Conservation (phyloP, 2,113 vertebrate species). For the Sus scrofa region DNA sequence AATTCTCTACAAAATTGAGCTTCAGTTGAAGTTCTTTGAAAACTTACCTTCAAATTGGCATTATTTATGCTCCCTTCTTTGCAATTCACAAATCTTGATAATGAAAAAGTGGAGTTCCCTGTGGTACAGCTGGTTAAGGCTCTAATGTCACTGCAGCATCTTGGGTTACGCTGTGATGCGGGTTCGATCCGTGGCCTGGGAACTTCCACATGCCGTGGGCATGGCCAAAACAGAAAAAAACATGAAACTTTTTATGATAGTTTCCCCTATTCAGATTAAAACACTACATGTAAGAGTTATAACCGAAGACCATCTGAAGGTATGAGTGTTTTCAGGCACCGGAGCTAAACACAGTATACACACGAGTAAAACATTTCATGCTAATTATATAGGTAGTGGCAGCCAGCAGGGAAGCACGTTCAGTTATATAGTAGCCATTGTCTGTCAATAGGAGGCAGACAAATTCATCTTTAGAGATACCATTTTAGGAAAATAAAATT, state of each 20-base stretch:
- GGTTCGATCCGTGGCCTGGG: too few relatives aligned
- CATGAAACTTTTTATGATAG: background rate
- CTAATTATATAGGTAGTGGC: background rate
- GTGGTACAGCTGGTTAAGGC: too few relatives aligned
- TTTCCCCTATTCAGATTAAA: constrained; percentile 43
- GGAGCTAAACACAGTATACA: constrained; percentile 14
- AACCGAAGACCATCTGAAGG: constrained; percentile 5
- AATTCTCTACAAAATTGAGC: constrained; percentile 58
- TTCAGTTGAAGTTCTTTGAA: constrained; percentile 53
- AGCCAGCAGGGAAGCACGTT: background rate
- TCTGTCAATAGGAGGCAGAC: background rate
- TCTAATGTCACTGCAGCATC: too few relatives aligned
- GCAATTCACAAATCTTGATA: constrained; percentile 43
- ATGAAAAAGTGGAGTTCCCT: background rate
- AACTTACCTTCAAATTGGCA: background rate
- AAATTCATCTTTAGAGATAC: constrained; percentile 43
- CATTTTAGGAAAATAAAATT: background rate
- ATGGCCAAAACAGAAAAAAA: too few relatives aligned
- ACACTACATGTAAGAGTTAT: constrained; percentile 19
- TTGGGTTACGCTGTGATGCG: too few relatives aligned
- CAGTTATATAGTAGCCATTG: background rate
- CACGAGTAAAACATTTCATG: background rate
- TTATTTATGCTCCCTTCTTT: constrained; percentile 32
- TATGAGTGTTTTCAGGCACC: background rate
- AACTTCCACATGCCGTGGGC: too few relatives aligned